Percentiles rank a stretch among this genome's conserved stretches.
phyloP scores from a whole-genome alignment of 2,888 invertebrate species.

The Parascotia fuliginaria region DNA sequence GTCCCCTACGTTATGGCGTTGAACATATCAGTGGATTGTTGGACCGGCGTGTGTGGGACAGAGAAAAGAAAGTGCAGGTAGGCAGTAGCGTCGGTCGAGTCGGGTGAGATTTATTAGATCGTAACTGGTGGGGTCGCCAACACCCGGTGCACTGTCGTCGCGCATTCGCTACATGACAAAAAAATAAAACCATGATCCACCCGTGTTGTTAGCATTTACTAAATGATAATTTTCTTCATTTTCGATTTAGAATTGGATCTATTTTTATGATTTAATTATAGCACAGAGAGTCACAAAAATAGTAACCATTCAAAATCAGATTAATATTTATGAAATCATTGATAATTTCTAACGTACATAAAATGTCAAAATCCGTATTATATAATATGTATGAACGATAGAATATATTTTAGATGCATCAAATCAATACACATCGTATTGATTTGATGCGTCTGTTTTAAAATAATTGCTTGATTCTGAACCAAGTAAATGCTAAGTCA shows the following conservation, averaged over 20 bases:
- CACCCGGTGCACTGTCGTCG: constrained; percentile 63
- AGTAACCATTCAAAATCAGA: background rate
- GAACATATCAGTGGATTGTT: constrained; percentile 58
- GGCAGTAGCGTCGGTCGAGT: constrained; percentile 62
- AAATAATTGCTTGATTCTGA: background rate
- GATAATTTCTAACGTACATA: no score
- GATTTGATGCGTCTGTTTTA: background rate
- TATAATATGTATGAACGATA: no score
- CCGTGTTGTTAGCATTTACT: constrained; percentile 21
- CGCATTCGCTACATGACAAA: constrained; percentile 52
- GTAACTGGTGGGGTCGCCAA: constrained; percentile 78
- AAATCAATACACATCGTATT: no score
- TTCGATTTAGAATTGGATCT: constrained; percentile 7
- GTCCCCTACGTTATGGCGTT: constrained; percentile 57
- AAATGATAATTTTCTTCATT: constrained; percentile 12
- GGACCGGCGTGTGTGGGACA: constrained; percentile 69
- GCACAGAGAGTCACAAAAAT: no score
- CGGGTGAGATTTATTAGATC: constrained; percentile 81
- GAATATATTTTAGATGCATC: no score
- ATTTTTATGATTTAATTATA: background rate
- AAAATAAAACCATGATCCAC: constrained; percentile 41
- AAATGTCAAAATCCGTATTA: no score
- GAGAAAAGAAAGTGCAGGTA: constrained; percentile 84
- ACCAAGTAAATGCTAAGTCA: background rate
- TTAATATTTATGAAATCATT: no score